These are phyloP conservation scores for Alligator sinensis DNA, from an alignment of 2,113 vertebrate species.

Conservation along the genomic window DNA sequence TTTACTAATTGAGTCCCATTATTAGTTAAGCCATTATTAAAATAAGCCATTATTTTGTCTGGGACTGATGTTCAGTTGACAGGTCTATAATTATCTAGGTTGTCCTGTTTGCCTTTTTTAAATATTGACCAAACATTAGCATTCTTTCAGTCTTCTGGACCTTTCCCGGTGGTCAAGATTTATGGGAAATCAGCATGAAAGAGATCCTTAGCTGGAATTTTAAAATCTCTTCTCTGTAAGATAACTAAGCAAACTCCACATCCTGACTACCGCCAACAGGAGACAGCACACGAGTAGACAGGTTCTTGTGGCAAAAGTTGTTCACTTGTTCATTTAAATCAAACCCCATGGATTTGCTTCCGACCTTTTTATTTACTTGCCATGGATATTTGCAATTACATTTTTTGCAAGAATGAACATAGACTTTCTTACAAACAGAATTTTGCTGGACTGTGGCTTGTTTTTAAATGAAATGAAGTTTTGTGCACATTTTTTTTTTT, in stretches of 20 bases:
- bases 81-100: neutral
- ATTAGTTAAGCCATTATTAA: too few relatives aligned
- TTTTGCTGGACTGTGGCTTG: neutral
- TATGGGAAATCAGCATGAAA: neutral
- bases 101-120: neutral
- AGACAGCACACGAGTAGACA: too few relatives aligned
- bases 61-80: neutral
- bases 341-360: neutral
- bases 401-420: neutral
- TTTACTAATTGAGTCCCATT: too few relatives aligned
- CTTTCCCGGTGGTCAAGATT: neutral
- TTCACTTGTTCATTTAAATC: too few relatives aligned
- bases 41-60: too few relatives aligned
- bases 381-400: neutral
- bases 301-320: too few relatives aligned
- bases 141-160: neutral
- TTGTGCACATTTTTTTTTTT: neutral
- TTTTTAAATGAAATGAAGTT: neutral
- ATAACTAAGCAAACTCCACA: neutral
- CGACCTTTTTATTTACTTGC: neutral
- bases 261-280: too few relatives aligned
- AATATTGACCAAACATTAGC: neutral
- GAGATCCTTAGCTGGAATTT: neutral
- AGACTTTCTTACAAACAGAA: neutral
- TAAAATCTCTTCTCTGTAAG: neutral